A percentile compares a stretch with the other conserved stretches of the same genome.
Evolutionary conservation across 2,113 vertebrate species (phyloP).

Genomic region (Alligator sinensis): DNA sequence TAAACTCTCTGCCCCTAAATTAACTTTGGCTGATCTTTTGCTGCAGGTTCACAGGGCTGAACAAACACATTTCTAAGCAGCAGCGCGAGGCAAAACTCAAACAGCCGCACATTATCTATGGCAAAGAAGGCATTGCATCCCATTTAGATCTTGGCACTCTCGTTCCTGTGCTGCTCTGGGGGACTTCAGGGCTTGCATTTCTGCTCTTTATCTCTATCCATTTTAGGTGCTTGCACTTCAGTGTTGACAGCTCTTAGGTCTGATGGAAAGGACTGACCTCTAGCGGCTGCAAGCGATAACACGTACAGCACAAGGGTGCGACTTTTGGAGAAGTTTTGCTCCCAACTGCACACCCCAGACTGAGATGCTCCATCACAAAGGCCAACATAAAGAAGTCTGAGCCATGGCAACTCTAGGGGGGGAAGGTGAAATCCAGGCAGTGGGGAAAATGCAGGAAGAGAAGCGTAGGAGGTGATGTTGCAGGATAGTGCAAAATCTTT

Average conservation of each 20-base stretch:
- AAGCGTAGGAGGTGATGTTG: neutral
- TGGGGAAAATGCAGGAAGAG: neutral
- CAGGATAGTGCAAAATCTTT: neutral
- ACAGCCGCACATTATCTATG: neutral
- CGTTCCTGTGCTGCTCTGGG: neutral
- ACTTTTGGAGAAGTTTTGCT: neutral
- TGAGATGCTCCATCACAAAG: neutral
- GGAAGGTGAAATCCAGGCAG: neutral
- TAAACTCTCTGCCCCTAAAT: neutral
- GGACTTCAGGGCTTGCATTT: neutral
- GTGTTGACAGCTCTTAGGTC: neutral
- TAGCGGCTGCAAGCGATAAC: constrained; percentile 14
- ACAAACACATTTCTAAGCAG: neutral
- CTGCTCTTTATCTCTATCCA: neutral
- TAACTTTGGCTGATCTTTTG: neutral
- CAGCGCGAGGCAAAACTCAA: neutral
- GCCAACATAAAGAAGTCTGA: neutral
- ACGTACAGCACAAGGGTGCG: fast-evolving
- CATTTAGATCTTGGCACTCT: neutral
- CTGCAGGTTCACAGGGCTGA: neutral
- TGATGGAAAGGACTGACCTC: constrained; percentile 42
- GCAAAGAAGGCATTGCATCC: neutral
- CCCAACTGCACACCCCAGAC: fast-evolving
- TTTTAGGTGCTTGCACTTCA: neutral
- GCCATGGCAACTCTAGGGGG: neutral